phyloP scores from a whole-genome alignment of 2,113 vertebrate genomes.

The Casuarius casuarius region DNA sequence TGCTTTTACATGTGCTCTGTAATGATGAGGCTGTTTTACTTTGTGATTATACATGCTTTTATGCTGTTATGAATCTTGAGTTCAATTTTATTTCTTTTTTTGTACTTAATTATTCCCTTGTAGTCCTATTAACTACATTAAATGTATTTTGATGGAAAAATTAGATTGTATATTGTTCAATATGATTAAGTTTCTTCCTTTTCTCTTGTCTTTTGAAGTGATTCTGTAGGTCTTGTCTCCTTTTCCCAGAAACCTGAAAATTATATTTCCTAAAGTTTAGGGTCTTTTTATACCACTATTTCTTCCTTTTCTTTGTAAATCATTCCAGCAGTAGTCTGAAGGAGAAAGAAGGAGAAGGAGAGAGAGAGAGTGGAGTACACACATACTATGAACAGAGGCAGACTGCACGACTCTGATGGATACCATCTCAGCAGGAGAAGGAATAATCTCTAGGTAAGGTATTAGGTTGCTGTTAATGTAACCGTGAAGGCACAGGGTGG shows the following conservation, averaged over 20 bases:
- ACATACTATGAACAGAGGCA: background rate
- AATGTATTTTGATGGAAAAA: background rate
- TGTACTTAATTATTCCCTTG: background rate
- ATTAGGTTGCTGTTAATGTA: constrained; percentile 46
- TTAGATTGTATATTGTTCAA: background rate
- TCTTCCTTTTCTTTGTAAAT: background rate
- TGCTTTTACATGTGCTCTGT: background rate
- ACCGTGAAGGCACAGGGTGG: constrained; percentile 17
- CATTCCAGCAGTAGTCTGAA: background rate
- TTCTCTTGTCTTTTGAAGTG: background rate
- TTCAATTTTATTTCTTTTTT: background rate
- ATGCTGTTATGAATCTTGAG: background rate
- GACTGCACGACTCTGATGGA: background rate
- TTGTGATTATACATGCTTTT: background rate
- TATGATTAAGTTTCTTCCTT: background rate
- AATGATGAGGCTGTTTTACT: background rate
- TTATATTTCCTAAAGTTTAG: background rate
- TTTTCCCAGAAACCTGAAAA: background rate
- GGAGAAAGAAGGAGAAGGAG: too few species aligned
- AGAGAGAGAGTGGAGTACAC: too few species aligned
- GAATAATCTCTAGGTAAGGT: constrained; percentile 26
- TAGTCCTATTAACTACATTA: background rate
- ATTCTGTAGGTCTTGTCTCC: background rate
- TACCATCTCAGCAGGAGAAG: background rate
- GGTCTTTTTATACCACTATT: background rate